phyloP scores from a whole-genome alignment of 2,888 invertebrate species.

The Andrena chrysosceles region DNA sequence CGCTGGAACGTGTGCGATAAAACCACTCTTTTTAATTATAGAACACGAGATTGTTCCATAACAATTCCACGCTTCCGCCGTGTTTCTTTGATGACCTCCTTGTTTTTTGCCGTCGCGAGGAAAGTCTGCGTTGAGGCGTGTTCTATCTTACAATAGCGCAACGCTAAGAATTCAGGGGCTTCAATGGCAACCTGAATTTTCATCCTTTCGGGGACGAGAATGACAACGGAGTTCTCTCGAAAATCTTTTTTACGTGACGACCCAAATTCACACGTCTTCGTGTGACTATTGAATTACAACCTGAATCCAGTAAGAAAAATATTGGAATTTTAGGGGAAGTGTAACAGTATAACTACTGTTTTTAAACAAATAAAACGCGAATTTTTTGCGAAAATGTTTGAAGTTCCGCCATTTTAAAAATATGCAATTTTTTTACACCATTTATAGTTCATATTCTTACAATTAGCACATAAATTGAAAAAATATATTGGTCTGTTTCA shows the following conservation, averaged over 20 bases:
- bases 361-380: no score
- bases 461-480: no score
- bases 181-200: not conserved
- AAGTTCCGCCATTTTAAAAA: no score
- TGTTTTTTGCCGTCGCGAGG: constrained; percentile 8
- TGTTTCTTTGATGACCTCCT: constrained; percentile 4
- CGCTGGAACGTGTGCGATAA: constrained; percentile 25
- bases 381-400: no score
- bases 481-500: no score
- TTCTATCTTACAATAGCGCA: constrained; percentile 21
- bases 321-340: no score
- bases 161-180: constrained; percentile 12
- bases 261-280: not conserved
- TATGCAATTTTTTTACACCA: no score
- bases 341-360: no score
- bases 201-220: not conserved
- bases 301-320: not conserved
- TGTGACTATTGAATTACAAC: constrained; percentile 8
- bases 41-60: constrained; percentile 19
- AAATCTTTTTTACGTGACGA: not conserved
- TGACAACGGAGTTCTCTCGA: not conserved
- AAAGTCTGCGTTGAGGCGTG: constrained; percentile 16
- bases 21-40: constrained; percentile 44
- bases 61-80: constrained; percentile 21
- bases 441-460: no score